Percentiles rank a stretch among this genome's conserved stretches.
phyloP scores from a whole-genome alignment of 2,888 invertebrate genomes.

The Liodrosophila aerea region DNA sequence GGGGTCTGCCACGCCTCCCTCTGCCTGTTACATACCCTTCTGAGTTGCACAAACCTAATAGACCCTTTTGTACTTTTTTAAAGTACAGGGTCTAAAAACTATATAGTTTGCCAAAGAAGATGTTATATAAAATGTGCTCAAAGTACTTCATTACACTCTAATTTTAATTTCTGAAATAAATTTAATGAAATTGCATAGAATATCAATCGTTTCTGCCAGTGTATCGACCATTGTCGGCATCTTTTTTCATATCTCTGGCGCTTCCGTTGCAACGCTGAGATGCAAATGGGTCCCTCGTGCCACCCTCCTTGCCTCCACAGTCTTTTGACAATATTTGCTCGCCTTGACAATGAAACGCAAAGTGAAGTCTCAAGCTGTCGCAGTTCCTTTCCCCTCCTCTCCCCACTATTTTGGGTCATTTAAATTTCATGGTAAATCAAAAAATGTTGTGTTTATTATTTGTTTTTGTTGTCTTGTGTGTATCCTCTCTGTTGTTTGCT shows the following conservation, averaged over 20 bases:
- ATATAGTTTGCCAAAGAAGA: too few relatives aligned
- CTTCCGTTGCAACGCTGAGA: slow-evolving; percentile 72
- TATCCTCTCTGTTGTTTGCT: too few relatives aligned
- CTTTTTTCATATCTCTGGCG: slow-evolving; percentile 69
- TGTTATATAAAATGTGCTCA: too few relatives aligned
- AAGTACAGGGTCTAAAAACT: too few relatives aligned
- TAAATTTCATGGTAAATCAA: slow-evolving; percentile 77
- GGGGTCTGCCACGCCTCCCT: too few relatives aligned
- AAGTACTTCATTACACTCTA: too few relatives aligned
- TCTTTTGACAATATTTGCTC: slow-evolving; percentile 77
- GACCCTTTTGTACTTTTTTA: too few relatives aligned
- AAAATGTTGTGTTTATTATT: slow-evolving; percentile 72
- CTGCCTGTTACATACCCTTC: too few relatives aligned
- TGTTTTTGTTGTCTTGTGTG: slow-evolving; percentile 55
- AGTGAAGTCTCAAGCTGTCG: slow-evolving; percentile 52
- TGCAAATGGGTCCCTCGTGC: slow-evolving; percentile 55
- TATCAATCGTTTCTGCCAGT: background rate
- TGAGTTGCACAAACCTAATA: too few relatives aligned
- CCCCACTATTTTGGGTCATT: slow-evolving; percentile 54
- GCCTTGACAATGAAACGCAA: slow-evolving; percentile 75
- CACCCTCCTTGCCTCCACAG: slow-evolving; percentile 17
- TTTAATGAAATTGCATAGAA: too few relatives aligned
- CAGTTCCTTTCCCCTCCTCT: background rate
- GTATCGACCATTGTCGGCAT: slow-evolving; percentile 58
- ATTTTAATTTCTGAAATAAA: too few relatives aligned